phyloP scores from a whole-genome alignment of 2,888 invertebrate species.

The Furcula furcula region DNA sequence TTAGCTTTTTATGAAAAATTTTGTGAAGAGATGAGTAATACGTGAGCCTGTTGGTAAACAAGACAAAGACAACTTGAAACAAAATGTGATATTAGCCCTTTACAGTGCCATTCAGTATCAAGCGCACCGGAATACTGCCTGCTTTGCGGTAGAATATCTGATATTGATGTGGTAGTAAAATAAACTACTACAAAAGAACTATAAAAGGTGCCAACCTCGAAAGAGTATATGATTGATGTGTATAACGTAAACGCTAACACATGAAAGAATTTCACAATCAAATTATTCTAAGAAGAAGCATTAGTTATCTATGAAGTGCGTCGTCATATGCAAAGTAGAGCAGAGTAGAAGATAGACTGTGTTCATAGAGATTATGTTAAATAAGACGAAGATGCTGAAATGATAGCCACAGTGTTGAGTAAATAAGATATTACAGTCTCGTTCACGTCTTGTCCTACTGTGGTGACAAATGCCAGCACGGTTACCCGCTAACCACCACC shows the following conservation, averaged over 20 bases:
- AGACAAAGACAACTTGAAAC: no score
- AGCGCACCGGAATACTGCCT: no score
- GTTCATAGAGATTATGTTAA: constrained; percentile 46
- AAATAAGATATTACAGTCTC: constrained; percentile 47
- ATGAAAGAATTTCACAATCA: constrained; percentile 18
- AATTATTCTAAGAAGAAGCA: constrained; percentile 13
- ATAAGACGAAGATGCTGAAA: constrained; percentile 46
- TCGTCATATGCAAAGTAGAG: constrained; percentile 41
- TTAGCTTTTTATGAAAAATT: no score
- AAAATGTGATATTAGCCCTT: no score
- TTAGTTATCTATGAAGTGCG: constrained; percentile 42
- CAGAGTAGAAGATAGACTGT: constrained; percentile 29
- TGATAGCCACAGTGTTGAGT: constrained; percentile 46
- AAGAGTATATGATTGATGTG: constrained; percentile 38
- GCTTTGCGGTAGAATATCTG: no score
- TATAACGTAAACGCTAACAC: constrained; percentile 33
- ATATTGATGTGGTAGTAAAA: no score
- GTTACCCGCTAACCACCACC: constrained; percentile 18
- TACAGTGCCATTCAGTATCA: no score
- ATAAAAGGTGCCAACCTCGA: constrained; percentile 28
- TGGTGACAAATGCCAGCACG: constrained; percentile 36
- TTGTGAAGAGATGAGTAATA: no score
- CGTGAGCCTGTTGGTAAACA: no score
- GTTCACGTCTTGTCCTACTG: constrained; percentile 36
- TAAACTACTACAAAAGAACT: constrained; percentile 21